Conservation (phyloP, 2,113 vertebrate genomes). For the Microtus montanus region DNA sequence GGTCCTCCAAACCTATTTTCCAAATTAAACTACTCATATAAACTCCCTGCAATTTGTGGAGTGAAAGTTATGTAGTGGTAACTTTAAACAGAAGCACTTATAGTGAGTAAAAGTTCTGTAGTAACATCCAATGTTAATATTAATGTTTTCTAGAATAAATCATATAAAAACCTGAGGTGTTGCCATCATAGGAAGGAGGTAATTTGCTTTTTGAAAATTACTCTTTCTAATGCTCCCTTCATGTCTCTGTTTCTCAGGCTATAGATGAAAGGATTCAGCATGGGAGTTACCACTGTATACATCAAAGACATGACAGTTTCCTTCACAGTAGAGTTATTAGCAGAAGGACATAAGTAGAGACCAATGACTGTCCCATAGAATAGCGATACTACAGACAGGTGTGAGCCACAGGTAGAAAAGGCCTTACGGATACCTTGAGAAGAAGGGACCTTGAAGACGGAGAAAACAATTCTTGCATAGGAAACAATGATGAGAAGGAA, state of each 20-base stretch:
- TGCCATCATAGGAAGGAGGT: background rate
- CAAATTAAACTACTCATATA: background rate
- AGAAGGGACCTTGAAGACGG: background rate
- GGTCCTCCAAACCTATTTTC: background rate
- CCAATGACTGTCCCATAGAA: background rate
- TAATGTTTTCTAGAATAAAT: background rate
- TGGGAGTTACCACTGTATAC: background rate
- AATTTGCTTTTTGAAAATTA: background rate
- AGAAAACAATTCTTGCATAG: background rate
- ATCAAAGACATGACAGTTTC: background rate
- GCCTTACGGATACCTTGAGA: background rate
- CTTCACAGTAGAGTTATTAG: background rate
- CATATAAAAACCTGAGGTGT: background rate
- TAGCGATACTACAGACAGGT: background rate
- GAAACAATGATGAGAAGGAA: background rate
- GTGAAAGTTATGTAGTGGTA: background rate
- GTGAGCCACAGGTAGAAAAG: background rate
- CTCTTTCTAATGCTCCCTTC: background rate
- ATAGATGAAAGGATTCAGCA: constrained; percentile 2
- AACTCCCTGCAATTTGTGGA: background rate
- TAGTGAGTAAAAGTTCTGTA: background rate
- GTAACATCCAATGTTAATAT: background rate
- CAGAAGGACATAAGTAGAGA: background rate
- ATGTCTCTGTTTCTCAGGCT: background rate
- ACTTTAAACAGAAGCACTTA: background rate